Evolutionary conservation across 2,113 vertebrate species (phyloP).

Genomic region (Hippocampus guttulatus): DNA sequence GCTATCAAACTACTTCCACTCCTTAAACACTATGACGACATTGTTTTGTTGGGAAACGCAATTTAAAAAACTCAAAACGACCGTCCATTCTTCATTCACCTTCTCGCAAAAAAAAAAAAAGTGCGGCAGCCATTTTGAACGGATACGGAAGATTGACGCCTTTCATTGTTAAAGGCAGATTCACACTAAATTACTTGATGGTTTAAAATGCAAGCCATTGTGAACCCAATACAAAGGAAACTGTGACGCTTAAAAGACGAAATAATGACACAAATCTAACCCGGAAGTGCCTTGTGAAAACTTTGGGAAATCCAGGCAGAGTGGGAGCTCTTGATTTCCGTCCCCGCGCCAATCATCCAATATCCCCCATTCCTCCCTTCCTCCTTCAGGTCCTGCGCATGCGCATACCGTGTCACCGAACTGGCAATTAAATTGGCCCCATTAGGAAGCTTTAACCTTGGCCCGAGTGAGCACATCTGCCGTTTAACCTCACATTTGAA

Average conservation of each 20-base stretch:
- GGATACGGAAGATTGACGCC: neutral
- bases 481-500: slow-evolving; percentile 1
- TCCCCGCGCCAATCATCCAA: neutral
- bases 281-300: neutral
- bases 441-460: slow-evolving; percentile 36
- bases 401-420: slow-evolving; percentile 55
- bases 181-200: neutral
- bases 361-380: neutral
- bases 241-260: neutral
- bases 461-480: neutral
- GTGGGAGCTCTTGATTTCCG: slow-evolving; percentile 32
- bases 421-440: slow-evolving; percentile 57
- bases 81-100: neutral
- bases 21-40: neutral
- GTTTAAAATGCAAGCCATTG: neutral
- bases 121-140: slow-evolving; percentile 13
- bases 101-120: neutral
- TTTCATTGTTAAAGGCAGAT: neutral
- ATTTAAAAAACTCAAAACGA: neutral
- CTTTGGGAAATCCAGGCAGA: slow-evolving; percentile 8
- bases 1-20: neutral
- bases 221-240: neutral
- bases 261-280: neutral
- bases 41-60: neutral
- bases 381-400: slow-evolving; percentile 41